Conservation (phyloP, 92 coral and sea anemone species). For the Porites lobata region DNA sequence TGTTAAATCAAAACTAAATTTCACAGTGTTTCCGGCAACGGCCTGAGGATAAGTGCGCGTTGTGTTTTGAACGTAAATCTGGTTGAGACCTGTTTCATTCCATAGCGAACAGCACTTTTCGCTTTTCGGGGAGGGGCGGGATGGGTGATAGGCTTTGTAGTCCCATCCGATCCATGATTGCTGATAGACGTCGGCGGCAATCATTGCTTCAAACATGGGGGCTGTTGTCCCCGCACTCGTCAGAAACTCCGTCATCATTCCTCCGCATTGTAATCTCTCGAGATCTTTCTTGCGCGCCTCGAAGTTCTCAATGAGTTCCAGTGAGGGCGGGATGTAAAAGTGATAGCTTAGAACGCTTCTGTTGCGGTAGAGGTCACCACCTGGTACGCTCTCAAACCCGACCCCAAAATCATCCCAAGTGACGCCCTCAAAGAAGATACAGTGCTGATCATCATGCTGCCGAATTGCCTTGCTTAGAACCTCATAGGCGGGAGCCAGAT, state of each 20-base stretch:
- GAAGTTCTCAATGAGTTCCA: conserved; percentile 77
- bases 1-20: conserved; percentile 73
- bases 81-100: conserved; percentile 77
- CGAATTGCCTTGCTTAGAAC: conserved; percentile 89
- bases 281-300: conserved; percentile 74
- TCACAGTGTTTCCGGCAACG: conserved; percentile 91
- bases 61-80: conserved; percentile 88
- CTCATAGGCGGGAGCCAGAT: conserved; percentile 94
- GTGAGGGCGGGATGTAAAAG: conserved; percentile 78
- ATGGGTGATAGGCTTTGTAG: conserved; percentile 81
- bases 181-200: conserved; percentile 79
- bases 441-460: conserved; percentile 83
- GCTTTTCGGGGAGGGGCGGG: conserved; percentile 37
- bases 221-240: conserved; percentile 53
- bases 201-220: conserved; percentile 79
- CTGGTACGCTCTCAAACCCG: conserved; percentile 92
- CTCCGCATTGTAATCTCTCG: conserved; percentile 86
- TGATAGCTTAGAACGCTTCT: conserved; percentile 95
- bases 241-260: conserved; percentile 92
- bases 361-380: conserved; percentile 87
- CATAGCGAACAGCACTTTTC: conserved; percentile 65
- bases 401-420: conserved; percentile 98
- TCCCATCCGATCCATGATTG: conserved; percentile 99
- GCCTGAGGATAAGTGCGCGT: conserved; percentile 94
- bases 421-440: conserved; percentile 93